Percentiles rank a stretch among this genome's conserved stretches.
These are phyloP conservation scores for Pan troglodytes DNA, from an alignment of 2,113 vertebrate species.

Conservation along the genomic window NHGRI_mPanTro3-v2.1_pri NC_072403.2:179304001-179304500, in stretches of 20 bases:
- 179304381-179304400: background rate
- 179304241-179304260: background rate
- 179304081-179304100: background rate
- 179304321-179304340: background rate
- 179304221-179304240: background rate
- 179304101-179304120: background rate
- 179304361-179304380: background rate
- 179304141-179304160: no score
- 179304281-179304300: background rate
- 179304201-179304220: no score
- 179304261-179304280: background rate
- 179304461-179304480: background rate
- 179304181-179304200: no score
- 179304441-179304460: background rate
- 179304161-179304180: no score
- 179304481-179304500: background rate
- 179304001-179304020: no score
- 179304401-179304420: no score
- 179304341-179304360: background rate
- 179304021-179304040: no score
- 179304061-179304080: background rate
- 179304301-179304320: background rate
- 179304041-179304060: rapidly evolving
- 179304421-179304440: background rate
- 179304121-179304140: no score